Conservation (phyloP, 2,888 invertebrate genomes). For the Papilio elwesi region DNA sequence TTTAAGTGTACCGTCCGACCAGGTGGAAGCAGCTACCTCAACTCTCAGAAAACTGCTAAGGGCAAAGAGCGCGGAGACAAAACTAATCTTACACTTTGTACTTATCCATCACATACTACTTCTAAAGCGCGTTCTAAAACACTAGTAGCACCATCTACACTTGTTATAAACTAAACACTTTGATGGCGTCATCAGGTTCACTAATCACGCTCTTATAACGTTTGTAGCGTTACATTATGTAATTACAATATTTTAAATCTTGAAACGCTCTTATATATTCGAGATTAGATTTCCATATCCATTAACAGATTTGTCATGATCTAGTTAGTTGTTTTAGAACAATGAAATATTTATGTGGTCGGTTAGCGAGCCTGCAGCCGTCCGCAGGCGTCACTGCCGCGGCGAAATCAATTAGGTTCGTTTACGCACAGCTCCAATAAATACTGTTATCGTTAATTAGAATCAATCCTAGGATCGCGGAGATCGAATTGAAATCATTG, state of each 20-base stretch:
- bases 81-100: no score
- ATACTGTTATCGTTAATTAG: constrained; percentile 83
- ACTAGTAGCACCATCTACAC: no score
- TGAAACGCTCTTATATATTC: not conserved
- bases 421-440: constrained; percentile 80
- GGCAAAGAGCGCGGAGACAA: no score
- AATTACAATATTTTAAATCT: not conserved
- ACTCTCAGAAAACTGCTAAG: no score
- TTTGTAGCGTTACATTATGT: no score
- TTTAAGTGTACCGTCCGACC: no score
- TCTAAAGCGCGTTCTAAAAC: no score
- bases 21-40: no score
- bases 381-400: constrained; percentile 54
- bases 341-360: constrained; percentile 54
- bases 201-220: no score
- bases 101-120: no score
- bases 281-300: not conserved
- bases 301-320: constrained; percentile 16
- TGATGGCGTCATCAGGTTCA: no score
- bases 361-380: constrained; percentile 53
- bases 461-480: constrained; percentile 80
- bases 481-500: constrained; percentile 76
- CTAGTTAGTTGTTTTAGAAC: constrained; percentile 11
- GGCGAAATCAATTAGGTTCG: constrained; percentile 80
- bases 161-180: no score